These are phyloP conservation scores for Gnathonemus echidnorhynchus DNA, from an alignment of 2,113 vertebrate genomes.

Conservation along the genomic window DNA sequence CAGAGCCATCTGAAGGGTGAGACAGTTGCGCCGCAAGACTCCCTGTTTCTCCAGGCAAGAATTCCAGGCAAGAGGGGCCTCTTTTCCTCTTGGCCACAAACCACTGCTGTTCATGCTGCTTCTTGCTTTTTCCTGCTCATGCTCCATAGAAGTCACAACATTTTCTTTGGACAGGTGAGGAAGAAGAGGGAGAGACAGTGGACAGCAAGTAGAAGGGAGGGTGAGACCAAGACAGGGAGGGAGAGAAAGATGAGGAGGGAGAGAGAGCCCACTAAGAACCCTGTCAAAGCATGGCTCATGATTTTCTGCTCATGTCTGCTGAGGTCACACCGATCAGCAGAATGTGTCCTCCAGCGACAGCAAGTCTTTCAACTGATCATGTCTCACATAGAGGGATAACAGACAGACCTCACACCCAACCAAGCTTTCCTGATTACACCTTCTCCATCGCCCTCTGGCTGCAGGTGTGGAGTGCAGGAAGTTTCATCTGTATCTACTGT, in stretches of 20 bases:
- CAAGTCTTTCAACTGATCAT: conserved; percentile 48
- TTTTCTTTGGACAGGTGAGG: conserved; percentile 46
- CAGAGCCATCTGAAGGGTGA: conserved; percentile 34
- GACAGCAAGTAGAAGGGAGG: neutral
- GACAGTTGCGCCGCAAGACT: conserved; percentile 49
- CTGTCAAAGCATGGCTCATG: conserved; percentile 24
- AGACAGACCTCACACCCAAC: neutral
- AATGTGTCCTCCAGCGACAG: conserved; percentile 48
- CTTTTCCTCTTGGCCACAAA: conserved; percentile 33
- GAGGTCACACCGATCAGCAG: conserved; percentile 51
- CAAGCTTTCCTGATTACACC: neutral
- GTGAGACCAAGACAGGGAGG: conserved; percentile 33
- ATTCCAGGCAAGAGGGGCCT: conserved; percentile 35
- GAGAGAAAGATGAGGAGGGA: conserved; percentile 24
- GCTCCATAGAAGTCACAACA: conserved; percentile 63
- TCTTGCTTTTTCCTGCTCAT: conserved; percentile 57
- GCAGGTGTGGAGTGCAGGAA: conserved; percentile 1
- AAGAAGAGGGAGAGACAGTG: conserved; percentile 30
- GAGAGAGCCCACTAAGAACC: conserved; percentile 21
- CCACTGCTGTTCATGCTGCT: conserved; percentile 58
- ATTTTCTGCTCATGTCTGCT: conserved; percentile 24
- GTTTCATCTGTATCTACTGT: neutral
- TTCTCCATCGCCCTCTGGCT: neutral
- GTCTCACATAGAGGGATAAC: neutral
- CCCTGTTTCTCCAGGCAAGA: conserved; percentile 59